These are phyloP conservation scores for Phyllotreta striolata DNA, from an alignment of 2,888 invertebrate species.

Conservation along the genomic window DNA sequence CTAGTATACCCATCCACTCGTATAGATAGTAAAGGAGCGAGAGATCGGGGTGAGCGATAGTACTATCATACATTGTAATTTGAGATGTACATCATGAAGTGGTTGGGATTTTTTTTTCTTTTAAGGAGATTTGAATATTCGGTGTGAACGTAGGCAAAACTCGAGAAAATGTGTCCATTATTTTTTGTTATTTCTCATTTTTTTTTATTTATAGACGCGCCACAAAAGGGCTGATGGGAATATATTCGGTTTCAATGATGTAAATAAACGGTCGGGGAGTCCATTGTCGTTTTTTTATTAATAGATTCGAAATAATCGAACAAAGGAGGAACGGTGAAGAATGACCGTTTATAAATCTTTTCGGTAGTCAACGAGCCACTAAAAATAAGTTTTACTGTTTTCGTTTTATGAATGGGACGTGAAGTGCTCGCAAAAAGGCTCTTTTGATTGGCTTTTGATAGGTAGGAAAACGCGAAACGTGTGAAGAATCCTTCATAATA, in stretches of 20 bases:
- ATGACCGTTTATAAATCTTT: conserved; percentile 25
- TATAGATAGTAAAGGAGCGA: too few species aligned
- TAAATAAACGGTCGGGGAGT: conserved; percentile 27
- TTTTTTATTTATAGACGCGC: conserved; percentile 30
- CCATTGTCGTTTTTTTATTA: conserved; percentile 32
- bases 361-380: conserved; percentile 28
- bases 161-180: conserved; percentile 41
- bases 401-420: conserved; percentile 19
- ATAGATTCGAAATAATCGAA: conserved; percentile 29
- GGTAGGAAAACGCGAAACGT: too few species aligned
- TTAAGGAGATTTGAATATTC: background rate
- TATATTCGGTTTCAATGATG: conserved; percentile 36
- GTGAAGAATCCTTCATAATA: too few species aligned
- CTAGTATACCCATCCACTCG: too few species aligned
- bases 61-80: too few species aligned
- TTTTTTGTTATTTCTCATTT: conserved; percentile 31
- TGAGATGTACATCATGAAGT: too few species aligned
- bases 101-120: too few species aligned
- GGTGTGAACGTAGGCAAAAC: conserved; percentile 20
- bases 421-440: conserved; percentile 20
- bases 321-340: conserved; percentile 22
- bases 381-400: conserved; percentile 23
- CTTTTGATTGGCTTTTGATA: background rate
- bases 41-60: too few species aligned
- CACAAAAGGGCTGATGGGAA: conserved; percentile 35